Percentiles rank a stretch among this genome's conserved stretches.
These are phyloP conservation scores for Zhengitettix transpicula DNA, from an alignment of 2,888 invertebrate genomes.

Conservation along the genomic window DNA sequence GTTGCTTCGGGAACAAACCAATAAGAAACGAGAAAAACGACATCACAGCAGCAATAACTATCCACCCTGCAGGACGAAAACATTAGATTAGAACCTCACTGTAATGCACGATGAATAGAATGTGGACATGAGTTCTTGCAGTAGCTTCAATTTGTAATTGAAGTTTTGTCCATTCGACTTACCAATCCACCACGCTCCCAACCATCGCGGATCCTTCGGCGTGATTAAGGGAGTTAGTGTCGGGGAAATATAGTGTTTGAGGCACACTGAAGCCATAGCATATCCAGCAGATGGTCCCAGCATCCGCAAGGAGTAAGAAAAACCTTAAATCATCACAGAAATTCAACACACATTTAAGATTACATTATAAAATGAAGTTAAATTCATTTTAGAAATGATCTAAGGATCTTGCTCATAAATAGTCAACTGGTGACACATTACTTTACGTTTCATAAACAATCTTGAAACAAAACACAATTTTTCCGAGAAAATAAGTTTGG, in stretches of 20 bases:
- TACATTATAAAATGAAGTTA: no score
- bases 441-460: no score
- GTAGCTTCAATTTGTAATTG: no score
- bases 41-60: conserved; percentile 40
- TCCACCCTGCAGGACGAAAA: conserved; percentile 33
- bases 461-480: no score
- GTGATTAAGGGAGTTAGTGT: conserved; percentile 44
- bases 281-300: conserved; percentile 53
- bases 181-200: conserved; percentile 70
- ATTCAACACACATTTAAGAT: not conserved
- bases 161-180: conserved; percentile 1
- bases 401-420: no score
- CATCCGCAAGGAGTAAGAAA: conserved; percentile 49
- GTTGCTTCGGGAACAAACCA: conserved; percentile 48
- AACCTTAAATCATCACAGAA: conserved; percentile 26
- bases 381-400: no score
- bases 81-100: no score
- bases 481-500: no score
- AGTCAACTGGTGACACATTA: no score
- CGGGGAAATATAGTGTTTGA: conserved; percentile 48
- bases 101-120: no score
- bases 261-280: conserved; percentile 42
- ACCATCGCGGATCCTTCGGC: conserved; percentile 54
- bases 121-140: no score
- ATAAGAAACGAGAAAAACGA: conserved; percentile 41